Evolutionary conservation across 2,113 vertebrate species (phyloP), one percentile per base, ranked within the genome.

Genomic region (Regulus satrapa): DNA sequence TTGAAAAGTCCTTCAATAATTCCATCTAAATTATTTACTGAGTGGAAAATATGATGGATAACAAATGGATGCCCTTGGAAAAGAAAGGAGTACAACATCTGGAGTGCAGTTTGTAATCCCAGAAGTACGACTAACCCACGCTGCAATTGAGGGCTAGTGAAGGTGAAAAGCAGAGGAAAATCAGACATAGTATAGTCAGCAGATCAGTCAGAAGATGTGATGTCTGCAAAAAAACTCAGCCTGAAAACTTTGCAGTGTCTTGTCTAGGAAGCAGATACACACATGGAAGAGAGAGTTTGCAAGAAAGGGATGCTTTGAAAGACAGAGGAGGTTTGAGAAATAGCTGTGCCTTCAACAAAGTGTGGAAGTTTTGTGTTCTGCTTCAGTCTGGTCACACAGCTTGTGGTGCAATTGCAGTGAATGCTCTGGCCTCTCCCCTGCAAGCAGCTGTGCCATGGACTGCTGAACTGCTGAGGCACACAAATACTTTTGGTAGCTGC

Each of bases 311-410:
- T 56, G 38, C 9, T 12, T 5, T 43, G 32, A 59, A 59, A 85
- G 56, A 45, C 31, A 68, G 36, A 59, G 43, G 18, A 69, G 32
- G 14, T 11, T 31, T 49, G 15, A 87, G 36, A n/a, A 28, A 68
- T 43, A 71, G 17, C 38, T 41, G 12, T 52, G 5, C 25, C 6
- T 58, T 28, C 51, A 68, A 36, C 7, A 79, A 68, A 41, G 4
- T 0, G 0, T 10, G 9, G 1, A 55, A 43, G 26, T 29, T 55
- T 54, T 71, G 32, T 38, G 19, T 12, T 34, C 9, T 43, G 11
- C 38, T 52, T 73, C n/a, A 40, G 6, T 43, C 11, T 48, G 8
- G 32, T 78, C 24, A 11, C 34, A 2, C 18, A 63, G 43, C 45
- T n/a, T 34, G 7, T 12, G 16, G 8, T 40, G 64, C 5, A 4